Conservation (phyloP, 2,888 invertebrate genomes). For the Plagiodera versicolora region DNA sequence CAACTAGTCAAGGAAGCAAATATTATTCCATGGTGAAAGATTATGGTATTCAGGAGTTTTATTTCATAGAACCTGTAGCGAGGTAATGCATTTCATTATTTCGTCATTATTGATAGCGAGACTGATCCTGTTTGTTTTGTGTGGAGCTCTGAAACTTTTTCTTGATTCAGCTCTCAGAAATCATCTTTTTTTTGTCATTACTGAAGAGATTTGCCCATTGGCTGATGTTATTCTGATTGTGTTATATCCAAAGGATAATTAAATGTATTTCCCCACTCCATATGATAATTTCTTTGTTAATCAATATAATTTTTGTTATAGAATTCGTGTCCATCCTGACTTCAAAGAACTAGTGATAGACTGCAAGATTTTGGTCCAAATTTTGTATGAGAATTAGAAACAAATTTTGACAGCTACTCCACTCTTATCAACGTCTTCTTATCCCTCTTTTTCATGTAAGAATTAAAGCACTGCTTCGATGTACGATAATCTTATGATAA, state of each 20-base stretch:
- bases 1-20: neutral
- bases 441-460: constrained; percentile 17
- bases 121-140: neutral
- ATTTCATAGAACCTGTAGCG: neutral
- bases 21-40: neutral
- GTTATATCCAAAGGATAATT: too few relatives aligned
- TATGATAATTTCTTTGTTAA: too few relatives aligned
- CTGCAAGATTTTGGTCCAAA: constrained; percentile 37
- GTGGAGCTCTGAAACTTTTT: too few relatives aligned
- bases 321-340: constrained; percentile 85
- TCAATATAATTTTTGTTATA: constrained; percentile 54
- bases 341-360: constrained; percentile 69
- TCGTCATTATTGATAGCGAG: neutral
- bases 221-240: too few relatives aligned
- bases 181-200: too few relatives aligned
- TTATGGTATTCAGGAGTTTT: neutral
- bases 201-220: too few relatives aligned
- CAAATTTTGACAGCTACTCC: constrained; percentile 10
- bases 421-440: constrained; percentile 22
- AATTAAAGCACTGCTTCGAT: neutral
- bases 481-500: neutral
- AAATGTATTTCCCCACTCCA: too few relatives aligned
- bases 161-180: too few relatives aligned
- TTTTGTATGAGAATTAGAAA: constrained; percentile 22
- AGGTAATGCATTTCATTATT: neutral